These are phyloP conservation scores for Danio rerio DNA, from an alignment of 2,113 vertebrate genomes.

Conservation along the genomic window DNA sequence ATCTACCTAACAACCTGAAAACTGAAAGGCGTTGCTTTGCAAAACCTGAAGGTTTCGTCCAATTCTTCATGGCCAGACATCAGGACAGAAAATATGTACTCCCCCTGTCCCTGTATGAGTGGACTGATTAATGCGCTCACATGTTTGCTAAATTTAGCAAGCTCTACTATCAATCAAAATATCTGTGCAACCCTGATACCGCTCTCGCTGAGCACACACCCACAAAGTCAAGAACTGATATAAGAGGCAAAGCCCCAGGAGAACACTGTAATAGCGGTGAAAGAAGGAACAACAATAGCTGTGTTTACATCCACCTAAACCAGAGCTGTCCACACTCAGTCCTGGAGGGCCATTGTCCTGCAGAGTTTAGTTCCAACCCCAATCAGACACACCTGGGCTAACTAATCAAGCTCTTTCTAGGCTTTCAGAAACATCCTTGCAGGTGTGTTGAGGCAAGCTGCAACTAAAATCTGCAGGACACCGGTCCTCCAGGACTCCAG, in stretches of 20 bases:
- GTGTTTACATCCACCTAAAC: too few relatives aligned
- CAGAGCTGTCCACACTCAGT: too few relatives aligned
- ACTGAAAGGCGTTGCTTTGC: neutral
- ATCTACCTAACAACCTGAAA: neutral
- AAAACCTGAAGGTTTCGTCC: neutral
- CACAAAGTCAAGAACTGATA: constrained; percentile 21
- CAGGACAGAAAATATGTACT: neutral
- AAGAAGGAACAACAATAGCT: constrained; percentile 3
- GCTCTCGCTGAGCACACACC: constrained; percentile 32
- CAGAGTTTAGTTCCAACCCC: too few relatives aligned
- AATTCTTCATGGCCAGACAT: constrained; percentile 15
- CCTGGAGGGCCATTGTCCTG: too few relatives aligned
- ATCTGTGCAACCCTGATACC: constrained; percentile 63
- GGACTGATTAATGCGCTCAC: constrained; percentile 68
- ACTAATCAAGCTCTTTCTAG: too few relatives aligned
- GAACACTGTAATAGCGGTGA: constrained; percentile 41
- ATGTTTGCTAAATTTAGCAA: constrained; percentile 74
- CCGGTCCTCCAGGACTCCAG: too few relatives aligned
- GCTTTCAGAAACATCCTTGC: too few relatives aligned
- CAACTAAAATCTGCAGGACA: too few relatives aligned
- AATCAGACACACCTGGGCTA: too few relatives aligned
- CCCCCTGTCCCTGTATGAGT: constrained; percentile 61
- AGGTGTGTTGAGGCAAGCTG: too few relatives aligned
- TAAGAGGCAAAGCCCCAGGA: constrained; percentile 33
- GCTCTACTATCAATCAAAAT: constrained; percentile 70